Evolutionary conservation across 2,113 vertebrate genomes (phyloP).

Genomic region (Propithecus coquereli): DNA sequence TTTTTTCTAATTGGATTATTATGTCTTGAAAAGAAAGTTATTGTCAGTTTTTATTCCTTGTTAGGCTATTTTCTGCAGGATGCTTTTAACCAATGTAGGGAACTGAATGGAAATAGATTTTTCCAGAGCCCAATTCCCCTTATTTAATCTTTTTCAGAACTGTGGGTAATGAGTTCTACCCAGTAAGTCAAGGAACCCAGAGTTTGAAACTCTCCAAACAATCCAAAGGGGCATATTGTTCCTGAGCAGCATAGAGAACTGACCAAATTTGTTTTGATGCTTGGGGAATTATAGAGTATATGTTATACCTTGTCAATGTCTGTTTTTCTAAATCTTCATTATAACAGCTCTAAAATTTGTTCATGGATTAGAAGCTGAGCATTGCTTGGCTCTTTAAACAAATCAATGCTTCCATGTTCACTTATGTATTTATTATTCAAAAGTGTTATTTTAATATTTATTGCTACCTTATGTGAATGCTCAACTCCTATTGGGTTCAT

Average conservation of each 20-base stretch:
- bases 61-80: slow-evolving; percentile 72
- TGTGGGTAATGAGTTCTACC: slow-evolving; percentile 27
- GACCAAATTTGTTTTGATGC: slow-evolving; percentile 17
- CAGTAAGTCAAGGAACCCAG: slow-evolving; percentile 31
- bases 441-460: slow-evolving; percentile 77
- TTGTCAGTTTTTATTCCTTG: slow-evolving; percentile 71
- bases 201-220: slow-evolving; percentile 7
- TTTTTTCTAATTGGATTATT: slow-evolving; percentile 75
- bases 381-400: slow-evolving; percentile 50
- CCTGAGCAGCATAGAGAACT: slow-evolving; percentile 49
- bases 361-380: slow-evolving; percentile 42
- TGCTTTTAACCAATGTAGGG: slow-evolving; percentile 59
- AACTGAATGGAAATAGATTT: slow-evolving; percentile 60
- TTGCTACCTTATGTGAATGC: slow-evolving; percentile 70
- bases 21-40: slow-evolving; percentile 69
- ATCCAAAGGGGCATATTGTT: slow-evolving; percentile 36
- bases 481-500: slow-evolving; percentile 46
- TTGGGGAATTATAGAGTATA: background rate
- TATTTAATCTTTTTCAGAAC: slow-evolving; percentile 48
- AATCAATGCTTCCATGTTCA: slow-evolving; percentile 52
- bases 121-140: slow-evolving; percentile 51
- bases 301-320: slow-evolving; percentile 21
- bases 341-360: slow-evolving; percentile 4
- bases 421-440: slow-evolving; percentile 72
- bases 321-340: slow-evolving; percentile 36